A percentile compares a stretch with the other conserved stretches of the same genome.
Evolutionary conservation across 2,113 vertebrate genomes (phyloP).

Genomic region (Neomonachus schauinslandi): DNA sequence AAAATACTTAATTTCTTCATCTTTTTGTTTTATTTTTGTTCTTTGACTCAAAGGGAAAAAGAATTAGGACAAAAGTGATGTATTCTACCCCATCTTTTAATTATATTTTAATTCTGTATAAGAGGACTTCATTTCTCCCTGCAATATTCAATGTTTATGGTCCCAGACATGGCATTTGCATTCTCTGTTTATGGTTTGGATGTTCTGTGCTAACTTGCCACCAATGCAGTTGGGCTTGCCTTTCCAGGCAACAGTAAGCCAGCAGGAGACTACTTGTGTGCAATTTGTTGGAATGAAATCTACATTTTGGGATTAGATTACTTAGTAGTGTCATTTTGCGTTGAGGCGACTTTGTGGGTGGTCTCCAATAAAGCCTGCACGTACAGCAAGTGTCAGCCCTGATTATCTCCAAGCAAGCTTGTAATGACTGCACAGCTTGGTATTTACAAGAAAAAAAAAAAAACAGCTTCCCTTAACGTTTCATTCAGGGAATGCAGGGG

Average conservation of each 20-base stretch:
- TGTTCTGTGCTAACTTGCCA: conserved; percentile 51
- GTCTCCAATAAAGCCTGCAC: conserved; percentile 73
- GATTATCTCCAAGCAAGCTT: conserved; percentile 78
- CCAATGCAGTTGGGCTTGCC: conserved; percentile 43
- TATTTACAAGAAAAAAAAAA: conserved; percentile 73
- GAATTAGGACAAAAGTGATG: not conserved
- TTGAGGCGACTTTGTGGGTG: conserved; percentile 77
- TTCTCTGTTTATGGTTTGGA: conserved; percentile 52
- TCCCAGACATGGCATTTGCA: not conserved
- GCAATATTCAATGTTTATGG: not conserved
- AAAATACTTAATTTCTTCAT: not conserved
- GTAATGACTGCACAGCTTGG: conserved; percentile 76
- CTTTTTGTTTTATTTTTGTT: conserved; percentile 35
- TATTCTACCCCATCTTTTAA: not conserved
- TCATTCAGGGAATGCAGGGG: conserved; percentile 59
- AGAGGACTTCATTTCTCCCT: not conserved
- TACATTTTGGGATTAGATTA: conserved; percentile 81
- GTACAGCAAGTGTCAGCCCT: conserved; percentile 73
- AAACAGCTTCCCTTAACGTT: conserved; percentile 67
- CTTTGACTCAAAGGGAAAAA: conserved; percentile 40
- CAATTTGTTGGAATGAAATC: conserved; percentile 81
- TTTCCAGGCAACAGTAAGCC: conserved; percentile 77
- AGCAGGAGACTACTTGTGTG: conserved; percentile 79
- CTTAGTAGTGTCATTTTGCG: conserved; percentile 77
- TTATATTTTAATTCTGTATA: not conserved